These are phyloP conservation scores for Papilio polytes DNA, from an alignment of 1,140 invertebrate species.

Conservation along the genomic window DNA sequence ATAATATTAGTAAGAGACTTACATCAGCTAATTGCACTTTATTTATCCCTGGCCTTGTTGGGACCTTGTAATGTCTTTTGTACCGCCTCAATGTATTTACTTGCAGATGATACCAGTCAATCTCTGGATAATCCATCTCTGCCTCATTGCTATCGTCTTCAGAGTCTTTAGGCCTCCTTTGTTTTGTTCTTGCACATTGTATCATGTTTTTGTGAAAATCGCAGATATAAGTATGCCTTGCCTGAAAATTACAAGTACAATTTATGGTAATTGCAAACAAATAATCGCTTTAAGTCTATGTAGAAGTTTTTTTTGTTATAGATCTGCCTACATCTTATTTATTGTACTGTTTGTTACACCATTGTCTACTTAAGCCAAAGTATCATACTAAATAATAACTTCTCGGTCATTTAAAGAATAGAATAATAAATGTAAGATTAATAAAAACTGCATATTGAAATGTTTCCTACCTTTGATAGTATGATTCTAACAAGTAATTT, in stretches of 20 bases:
- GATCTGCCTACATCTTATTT: too few relatives aligned
- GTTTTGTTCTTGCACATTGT: constrained; percentile 94
- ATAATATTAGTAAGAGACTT: constrained; percentile 78
- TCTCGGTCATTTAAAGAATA: too few relatives aligned
- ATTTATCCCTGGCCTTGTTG: constrained; percentile 94
- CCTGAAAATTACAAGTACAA: constrained; percentile 84
- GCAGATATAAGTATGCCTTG: constrained; percentile 97
- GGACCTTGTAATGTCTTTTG: constrained; percentile 96
- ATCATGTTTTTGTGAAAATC: constrained; percentile 98
- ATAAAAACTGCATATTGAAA: too few relatives aligned
- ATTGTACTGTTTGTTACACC: too few relatives aligned
- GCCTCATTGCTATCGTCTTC: constrained; percentile 96
- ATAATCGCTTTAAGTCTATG: not conserved
- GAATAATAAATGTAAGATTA: too few relatives aligned
- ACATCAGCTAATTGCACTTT: constrained; percentile 98
- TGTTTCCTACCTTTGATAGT: not conserved
- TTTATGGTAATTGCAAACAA: not conserved
- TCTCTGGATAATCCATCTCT: constrained; percentile 94
- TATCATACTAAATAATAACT: too few relatives aligned
- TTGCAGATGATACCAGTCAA: constrained; percentile 96
- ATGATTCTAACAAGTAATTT: not conserved
- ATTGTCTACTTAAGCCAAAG: too few relatives aligned
- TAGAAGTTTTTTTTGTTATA: not conserved
- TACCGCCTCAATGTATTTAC: constrained; percentile 96
- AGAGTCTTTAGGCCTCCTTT: constrained; percentile 94